phyloP scores from a whole-genome alignment of 2,888 invertebrate species.

The Drosophila paramelanica region DNA sequence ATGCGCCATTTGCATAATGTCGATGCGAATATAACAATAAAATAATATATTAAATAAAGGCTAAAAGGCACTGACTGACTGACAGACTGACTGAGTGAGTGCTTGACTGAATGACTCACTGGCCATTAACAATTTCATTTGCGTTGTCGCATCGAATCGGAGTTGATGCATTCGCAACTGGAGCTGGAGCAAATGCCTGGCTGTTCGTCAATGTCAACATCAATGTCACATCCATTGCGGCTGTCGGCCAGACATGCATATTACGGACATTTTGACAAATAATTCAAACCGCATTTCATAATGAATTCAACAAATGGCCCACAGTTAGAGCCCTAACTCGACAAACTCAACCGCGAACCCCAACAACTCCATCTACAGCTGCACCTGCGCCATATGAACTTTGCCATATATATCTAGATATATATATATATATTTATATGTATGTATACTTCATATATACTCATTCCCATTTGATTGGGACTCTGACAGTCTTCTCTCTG shows the following conservation, averaged over 20 bases:
- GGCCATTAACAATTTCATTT: conserved; percentile 80
- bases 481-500: conserved; percentile 4
- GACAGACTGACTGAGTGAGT: conserved; percentile 5
- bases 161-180: not conserved
- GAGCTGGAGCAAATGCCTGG: conserved; percentile 29
- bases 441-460: not conserved
- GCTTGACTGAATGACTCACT: conserved; percentile 31
- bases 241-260: conserved; percentile 49
- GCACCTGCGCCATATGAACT: conserved; percentile 26
- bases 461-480: conserved; percentile 9
- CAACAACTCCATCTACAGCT: conserved; percentile 6
- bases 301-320: conserved; percentile 54
- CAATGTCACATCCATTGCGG: conserved; percentile 60
- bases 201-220: conserved; percentile 71
- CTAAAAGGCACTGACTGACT: conserved; percentile 10
- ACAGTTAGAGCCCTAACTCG: conserved; percentile 21
- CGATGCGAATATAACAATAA: conserved; percentile 69
- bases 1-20: conserved; percentile 73
- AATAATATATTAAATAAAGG: conserved; percentile 77
- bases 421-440: too few species aligned
- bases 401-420: not conserved
- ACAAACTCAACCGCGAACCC: not conserved
- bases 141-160: conserved; percentile 61
- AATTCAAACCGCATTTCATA: conserved; percentile 73
- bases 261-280: conserved; percentile 66